Conservation (phyloP, 2,797 vertebrate species). For the Myotis pilosus region DNA sequence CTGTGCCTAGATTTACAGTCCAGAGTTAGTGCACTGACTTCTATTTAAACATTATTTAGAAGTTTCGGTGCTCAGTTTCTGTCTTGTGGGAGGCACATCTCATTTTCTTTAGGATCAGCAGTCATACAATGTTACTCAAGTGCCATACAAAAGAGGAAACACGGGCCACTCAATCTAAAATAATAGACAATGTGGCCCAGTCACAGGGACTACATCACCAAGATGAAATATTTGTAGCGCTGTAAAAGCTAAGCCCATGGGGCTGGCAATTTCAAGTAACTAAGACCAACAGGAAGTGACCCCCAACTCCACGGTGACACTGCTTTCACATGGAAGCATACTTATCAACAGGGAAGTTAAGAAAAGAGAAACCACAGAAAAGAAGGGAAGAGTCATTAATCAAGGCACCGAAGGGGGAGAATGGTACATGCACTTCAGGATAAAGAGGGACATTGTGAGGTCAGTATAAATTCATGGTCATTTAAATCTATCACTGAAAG, state of each 20-base stretch:
- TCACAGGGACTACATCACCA: conserved; percentile 2
- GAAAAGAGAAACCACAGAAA: conserved; percentile 54
- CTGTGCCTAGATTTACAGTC: not conserved
- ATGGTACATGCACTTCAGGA: conserved; percentile 37
- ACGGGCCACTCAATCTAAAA: conserved; percentile 51
- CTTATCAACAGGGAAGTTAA: conserved; percentile 67
- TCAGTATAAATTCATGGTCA: conserved; percentile 60
- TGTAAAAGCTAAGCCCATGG: conserved; percentile 45
- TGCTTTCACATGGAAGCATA: conserved; percentile 50
- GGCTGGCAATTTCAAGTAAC: conserved; percentile 59
- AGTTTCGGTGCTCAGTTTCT: not conserved
- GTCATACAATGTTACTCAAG: conserved; percentile 26
- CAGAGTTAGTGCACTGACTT: not conserved
- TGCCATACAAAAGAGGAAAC: conserved; percentile 39
- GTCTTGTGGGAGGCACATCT: conserved; percentile 42
- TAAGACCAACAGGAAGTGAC: conserved; percentile 70
- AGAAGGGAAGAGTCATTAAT: conserved; percentile 71
- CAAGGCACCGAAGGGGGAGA: conserved; percentile 50
- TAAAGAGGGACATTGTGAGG: conserved; percentile 57
- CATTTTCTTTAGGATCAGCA: conserved; percentile 48
- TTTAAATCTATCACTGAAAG: conserved; percentile 51
- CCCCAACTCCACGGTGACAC: conserved; percentile 32
- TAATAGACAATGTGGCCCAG: conserved; percentile 42
- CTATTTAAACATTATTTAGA: conserved; percentile 56
- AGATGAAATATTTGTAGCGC: conserved; percentile 58